Evolutionary conservation across 2,888 invertebrate species (phyloP).

Genomic region (Mimas tiliae): DNA sequence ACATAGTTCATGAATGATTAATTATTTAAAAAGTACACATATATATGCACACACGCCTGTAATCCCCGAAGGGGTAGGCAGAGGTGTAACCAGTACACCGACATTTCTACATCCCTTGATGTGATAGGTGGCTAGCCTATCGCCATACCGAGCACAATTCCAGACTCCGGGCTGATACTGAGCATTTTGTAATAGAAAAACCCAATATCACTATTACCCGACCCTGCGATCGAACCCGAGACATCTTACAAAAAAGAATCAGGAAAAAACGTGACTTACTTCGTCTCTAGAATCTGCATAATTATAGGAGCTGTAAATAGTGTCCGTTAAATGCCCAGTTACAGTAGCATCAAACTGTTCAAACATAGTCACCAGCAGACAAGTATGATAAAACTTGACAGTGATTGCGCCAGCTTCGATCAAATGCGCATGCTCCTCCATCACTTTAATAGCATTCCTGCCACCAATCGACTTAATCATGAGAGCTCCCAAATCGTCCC

Average conservation of each 20-base stretch:
- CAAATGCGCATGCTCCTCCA: conserved; percentile 81
- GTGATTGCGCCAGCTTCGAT: conserved; percentile 85
- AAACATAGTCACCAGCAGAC: conserved; percentile 77
- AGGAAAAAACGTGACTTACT: conserved; percentile 52
- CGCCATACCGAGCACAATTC: too few species aligned
- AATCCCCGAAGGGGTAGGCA: too few species aligned
- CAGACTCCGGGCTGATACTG: too few species aligned
- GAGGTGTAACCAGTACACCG: too few species aligned
- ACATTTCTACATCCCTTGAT: too few species aligned
- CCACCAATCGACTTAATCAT: conserved; percentile 87
- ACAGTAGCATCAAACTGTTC: conserved; percentile 70
- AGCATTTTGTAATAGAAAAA: too few species aligned
- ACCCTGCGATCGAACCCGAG: too few species aligned
- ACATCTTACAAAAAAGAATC: too few species aligned
- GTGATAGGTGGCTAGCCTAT: too few species aligned
- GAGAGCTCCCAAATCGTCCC: conserved; percentile 85
- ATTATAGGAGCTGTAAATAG: conserved; percentile 69
- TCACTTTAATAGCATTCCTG: conserved; percentile 81
- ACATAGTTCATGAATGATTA: neutral
- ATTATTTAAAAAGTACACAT: neutral
- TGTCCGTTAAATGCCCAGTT: conserved; percentile 63
- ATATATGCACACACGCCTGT: too few species aligned
- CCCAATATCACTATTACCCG: too few species aligned
- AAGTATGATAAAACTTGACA: conserved; percentile 85
- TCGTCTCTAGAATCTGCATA: conserved; percentile 67